Percentiles rank a stretch among this genome's conserved stretches.
Conservation (phyloP, 2,113 vertebrate genomes). For the Motacilla alba region DNA sequence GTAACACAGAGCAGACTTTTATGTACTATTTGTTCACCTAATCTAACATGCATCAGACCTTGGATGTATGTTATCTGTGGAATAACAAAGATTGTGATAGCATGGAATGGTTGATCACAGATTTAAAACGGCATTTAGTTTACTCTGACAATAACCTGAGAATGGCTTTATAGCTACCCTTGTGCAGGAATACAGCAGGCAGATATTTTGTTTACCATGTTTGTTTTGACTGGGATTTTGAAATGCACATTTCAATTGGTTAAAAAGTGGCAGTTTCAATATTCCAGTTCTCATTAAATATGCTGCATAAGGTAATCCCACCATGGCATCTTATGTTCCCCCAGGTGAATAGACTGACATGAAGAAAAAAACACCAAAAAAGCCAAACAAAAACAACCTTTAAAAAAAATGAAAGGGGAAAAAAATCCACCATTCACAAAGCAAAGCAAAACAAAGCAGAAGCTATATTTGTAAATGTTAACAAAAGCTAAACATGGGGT, state of each 20-base stretch:
- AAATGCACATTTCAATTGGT: slow-evolving; percentile 42
- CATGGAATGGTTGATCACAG: slow-evolving; percentile 66
- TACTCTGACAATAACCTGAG: slow-evolving; percentile 63
- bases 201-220: slow-evolving; percentile 42
- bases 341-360: background rate
- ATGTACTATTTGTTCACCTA: slow-evolving; percentile 66
- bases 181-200: background rate
- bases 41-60: slow-evolving; percentile 69
- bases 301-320: background rate
- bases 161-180: slow-evolving; percentile 57
- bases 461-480: slow-evolving; percentile 80
- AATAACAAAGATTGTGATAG: slow-evolving; percentile 67
- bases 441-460: background rate
- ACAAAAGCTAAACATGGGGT: slow-evolving; percentile 78
- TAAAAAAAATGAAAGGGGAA: background rate
- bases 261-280: slow-evolving; percentile 36
- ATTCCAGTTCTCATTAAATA: slow-evolving; percentile 38
- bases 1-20: slow-evolving; percentile 56
- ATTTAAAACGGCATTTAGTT: slow-evolving; percentile 75
- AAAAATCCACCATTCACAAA: background rate
- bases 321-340: background rate
- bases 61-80: slow-evolving; percentile 49
- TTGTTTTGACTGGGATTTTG: slow-evolving; percentile 48
- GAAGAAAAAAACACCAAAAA: background rate
- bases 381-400: background rate